These are phyloP conservation scores for Clangula hyemalis DNA, from an alignment of 2,797 vertebrate species.

Conservation along the genomic window DNA sequence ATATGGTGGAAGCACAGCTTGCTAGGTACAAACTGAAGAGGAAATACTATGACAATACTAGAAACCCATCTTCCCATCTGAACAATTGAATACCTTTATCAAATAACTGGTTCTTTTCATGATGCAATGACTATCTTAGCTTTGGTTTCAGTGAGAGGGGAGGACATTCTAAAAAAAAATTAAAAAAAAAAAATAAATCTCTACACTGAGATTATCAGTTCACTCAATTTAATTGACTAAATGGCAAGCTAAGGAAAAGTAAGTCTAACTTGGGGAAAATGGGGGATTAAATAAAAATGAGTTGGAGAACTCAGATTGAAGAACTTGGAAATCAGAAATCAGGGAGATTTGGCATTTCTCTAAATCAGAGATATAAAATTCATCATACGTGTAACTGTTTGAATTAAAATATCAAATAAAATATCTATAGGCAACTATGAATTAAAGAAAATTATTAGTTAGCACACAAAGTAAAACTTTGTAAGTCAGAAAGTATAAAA, in stretches of 20 bases:
- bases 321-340: background rate
- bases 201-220: background rate
- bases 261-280: background rate
- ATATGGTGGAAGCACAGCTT: background rate
- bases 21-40: background rate
- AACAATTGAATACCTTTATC: background rate
- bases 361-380: background rate
- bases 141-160: background rate
- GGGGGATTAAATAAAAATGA: background rate
- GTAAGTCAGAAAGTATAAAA: background rate
- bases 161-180: background rate
- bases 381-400: background rate
- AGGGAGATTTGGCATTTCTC: background rate
- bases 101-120: background rate
- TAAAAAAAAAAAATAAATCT: background rate
- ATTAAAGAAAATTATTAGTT: background rate
- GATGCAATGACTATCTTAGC: background rate
- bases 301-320: background rate
- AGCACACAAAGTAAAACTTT: background rate
- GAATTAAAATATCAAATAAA: background rate
- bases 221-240: background rate
- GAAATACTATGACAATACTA: background rate
- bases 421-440: background rate
- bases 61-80: background rate
- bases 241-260: background rate